phyloP scores from a whole-genome alignment of 2,888 invertebrate genomes.

The Adela reaumurella region DNA sequence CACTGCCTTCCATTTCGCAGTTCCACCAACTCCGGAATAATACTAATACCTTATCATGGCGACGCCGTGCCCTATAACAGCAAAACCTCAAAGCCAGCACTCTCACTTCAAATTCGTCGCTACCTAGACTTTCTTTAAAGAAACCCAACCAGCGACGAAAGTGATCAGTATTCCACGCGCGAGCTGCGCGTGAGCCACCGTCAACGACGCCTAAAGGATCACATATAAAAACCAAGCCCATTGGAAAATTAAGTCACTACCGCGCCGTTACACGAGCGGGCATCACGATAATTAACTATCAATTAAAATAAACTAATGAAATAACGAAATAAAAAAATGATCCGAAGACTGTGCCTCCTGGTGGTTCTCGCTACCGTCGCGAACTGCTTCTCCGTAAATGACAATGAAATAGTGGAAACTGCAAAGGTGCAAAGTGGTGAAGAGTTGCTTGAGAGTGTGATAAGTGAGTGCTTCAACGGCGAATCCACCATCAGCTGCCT shows the following conservation, averaged over 20 bases:
- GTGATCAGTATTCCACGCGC: constrained; percentile 33
- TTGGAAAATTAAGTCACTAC: constrained; percentile 56
- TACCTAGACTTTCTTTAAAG: constrained; percentile 47
- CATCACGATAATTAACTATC: constrained; percentile 46
- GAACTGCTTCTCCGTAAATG: constrained; percentile 46
- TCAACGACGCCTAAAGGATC: constrained; percentile 44
- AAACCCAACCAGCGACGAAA: constrained; percentile 44
- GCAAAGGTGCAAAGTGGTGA: constrained; percentile 62
- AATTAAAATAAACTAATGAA: constrained; percentile 19
- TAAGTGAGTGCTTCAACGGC: constrained; percentile 68
- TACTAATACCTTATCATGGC: too few species aligned
- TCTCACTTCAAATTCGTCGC: constrained; percentile 27
- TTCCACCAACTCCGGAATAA: too few species aligned
- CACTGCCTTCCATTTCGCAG: too few species aligned
- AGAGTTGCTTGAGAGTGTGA: constrained; percentile 65
- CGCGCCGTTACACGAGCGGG: constrained; percentile 47
- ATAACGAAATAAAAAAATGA: constrained; percentile 29
- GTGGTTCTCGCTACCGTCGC: constrained; percentile 49
- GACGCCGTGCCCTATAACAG: too few species aligned
- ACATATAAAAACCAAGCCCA: constrained; percentile 67
- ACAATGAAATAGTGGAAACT: constrained; percentile 50
- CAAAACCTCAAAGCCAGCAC: constrained; percentile 24
- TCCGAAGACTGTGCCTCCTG: constrained; percentile 52
- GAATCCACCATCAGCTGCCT: constrained; percentile 68
- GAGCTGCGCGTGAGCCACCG: constrained; percentile 47